Evolutionary conservation across 2,113 vertebrate species (phyloP).

Genomic region (Rhinolophus sinicus): DNA sequence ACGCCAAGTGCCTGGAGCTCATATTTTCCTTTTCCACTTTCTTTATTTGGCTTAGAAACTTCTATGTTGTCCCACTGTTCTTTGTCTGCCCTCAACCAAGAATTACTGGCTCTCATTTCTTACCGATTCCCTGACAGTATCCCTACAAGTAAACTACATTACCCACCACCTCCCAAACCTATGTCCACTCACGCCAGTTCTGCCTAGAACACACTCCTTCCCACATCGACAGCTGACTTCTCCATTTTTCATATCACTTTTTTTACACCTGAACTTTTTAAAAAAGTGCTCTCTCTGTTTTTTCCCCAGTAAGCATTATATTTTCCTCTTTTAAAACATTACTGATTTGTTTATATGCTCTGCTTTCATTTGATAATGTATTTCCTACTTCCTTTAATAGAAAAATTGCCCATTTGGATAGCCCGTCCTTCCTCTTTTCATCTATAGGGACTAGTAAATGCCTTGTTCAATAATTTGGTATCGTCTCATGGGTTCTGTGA

Average conservation of each 20-base stretch:
- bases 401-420: background rate
- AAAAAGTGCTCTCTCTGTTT: background rate
- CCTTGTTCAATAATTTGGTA: background rate
- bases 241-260: background rate
- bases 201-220: background rate
- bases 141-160: background rate
- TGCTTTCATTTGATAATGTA: background rate
- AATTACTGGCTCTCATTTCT: background rate
- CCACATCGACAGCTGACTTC: background rate
- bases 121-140: background rate
- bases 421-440: background rate
- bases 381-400: background rate
- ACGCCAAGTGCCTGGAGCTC: background rate
- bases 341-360: background rate
- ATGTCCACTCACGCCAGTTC: accelerated
- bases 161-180: background rate
- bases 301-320: background rate
- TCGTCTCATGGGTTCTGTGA: background rate
- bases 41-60: background rate
- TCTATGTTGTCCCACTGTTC: background rate
- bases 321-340: background rate
- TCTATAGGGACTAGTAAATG: background rate
- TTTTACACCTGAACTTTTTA: background rate
- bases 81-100: background rate
- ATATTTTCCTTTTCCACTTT: background rate